phyloP scores from a whole-genome alignment of 2,797 vertebrate genomes.

The Pogonophryne albipinna region DNA sequence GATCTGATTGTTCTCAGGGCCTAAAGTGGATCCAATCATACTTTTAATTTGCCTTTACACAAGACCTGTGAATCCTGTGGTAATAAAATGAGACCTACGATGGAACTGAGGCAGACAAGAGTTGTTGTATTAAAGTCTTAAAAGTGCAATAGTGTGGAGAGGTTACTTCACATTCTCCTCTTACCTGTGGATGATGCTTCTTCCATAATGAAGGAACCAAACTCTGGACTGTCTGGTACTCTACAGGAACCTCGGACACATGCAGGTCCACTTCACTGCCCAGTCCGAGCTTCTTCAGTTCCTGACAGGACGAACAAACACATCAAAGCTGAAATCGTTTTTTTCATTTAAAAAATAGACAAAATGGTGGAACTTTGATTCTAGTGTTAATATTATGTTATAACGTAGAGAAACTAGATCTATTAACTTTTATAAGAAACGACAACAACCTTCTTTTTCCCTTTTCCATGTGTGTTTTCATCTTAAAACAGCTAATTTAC shows the following conservation, averaged over 20 bases:
- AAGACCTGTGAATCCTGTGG: background rate
- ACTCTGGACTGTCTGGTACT: constrained; percentile 93
- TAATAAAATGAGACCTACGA: background rate
- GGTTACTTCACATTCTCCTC: background rate
- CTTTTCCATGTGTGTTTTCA: background rate
- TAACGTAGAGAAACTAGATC: too few relatives aligned
- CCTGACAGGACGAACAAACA: constrained; percentile 77
- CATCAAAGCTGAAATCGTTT: background rate
- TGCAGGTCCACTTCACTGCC: constrained; percentile 90
- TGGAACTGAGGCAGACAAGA: background rate
- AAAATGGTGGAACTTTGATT: background rate
- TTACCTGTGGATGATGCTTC: constrained; percentile 93
- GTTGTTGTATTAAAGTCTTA: background rate
- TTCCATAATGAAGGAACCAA: constrained; percentile 95
- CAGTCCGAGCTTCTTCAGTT: constrained; percentile 94
- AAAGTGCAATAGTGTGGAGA: background rate
- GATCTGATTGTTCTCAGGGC: background rate
- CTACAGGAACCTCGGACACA: constrained; percentile 93
- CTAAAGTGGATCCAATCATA: background rate
- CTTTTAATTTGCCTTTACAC: background rate
- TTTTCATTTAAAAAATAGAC: background rate
- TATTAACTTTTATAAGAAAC: background rate
- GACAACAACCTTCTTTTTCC: background rate
- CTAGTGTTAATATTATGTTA: background rate
- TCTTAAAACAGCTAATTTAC: background rate